Conservation (phyloP, 2,797 vertebrate genomes). For the Enteromius treurensis region DNA sequence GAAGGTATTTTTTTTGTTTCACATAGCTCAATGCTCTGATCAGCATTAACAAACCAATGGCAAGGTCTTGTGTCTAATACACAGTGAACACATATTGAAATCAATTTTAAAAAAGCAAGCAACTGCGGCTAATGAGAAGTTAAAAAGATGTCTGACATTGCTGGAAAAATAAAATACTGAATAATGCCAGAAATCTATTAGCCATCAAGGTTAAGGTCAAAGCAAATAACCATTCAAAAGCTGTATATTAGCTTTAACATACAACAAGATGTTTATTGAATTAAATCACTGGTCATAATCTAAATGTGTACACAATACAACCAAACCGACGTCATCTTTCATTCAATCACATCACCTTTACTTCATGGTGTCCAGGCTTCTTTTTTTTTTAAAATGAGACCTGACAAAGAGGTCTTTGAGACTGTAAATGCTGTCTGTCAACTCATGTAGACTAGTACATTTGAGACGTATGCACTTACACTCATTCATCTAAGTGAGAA, state of each 20-base stretch:
- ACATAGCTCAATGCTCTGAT: neutral
- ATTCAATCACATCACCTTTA: neutral
- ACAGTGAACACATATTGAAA: neutral
- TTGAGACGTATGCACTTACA: neutral
- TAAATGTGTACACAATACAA: neutral
- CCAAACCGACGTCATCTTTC: neutral
- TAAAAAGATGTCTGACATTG: neutral
- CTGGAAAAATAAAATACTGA: neutral
- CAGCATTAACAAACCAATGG: neutral
- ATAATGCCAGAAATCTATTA: neutral
- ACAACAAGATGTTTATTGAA: neutral
- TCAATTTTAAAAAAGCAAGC: neutral
- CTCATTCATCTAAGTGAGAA: slow-evolving; percentile 24
- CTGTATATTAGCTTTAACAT: neutral
- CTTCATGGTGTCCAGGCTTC: neutral
- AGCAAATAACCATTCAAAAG: neutral
- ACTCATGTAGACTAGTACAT: neutral
- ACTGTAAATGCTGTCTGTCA: slow-evolving; percentile 18
- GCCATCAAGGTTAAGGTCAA: neutral
- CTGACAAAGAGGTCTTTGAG: slow-evolving; percentile 26
- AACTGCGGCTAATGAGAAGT: neutral
- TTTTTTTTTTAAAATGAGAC: neutral
- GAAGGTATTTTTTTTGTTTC: neutral
- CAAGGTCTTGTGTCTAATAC: neutral
- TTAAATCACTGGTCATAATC: neutral